A percentile compares a stretch with the other conserved stretches of the same genome.
phyloP scores from a whole-genome alignment of 2,888 invertebrate species.

The Drosophila monieri region DNA sequence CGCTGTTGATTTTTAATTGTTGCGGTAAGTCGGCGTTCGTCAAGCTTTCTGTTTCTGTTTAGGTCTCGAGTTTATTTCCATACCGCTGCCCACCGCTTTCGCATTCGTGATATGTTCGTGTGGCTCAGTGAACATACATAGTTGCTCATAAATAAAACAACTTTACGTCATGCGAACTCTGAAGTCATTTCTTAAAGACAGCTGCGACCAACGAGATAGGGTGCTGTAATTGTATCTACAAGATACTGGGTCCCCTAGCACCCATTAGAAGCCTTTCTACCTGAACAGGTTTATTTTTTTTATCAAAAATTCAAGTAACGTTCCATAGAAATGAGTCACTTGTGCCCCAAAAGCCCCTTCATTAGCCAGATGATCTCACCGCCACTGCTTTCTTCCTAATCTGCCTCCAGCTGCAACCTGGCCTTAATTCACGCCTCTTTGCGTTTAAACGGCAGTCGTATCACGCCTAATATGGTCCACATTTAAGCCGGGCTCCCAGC shows the following conservation, averaged over 20 bases:
- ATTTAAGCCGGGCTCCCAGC: conserved; percentile 35
- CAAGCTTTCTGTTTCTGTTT: conserved; percentile 48
- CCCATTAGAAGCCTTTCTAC: too few species aligned
- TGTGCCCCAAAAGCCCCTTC: conserved; percentile 10
- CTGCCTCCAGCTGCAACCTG: conserved; percentile 44
- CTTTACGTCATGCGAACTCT: conserved; percentile 68
- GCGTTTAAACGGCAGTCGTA: conserved; percentile 56
- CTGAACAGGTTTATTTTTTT: not conserved
- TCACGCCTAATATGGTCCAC: conserved; percentile 61
- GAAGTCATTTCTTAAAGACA: conserved; percentile 39
- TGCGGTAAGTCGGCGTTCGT: conserved; percentile 59
- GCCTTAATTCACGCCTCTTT: conserved; percentile 73
- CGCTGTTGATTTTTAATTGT: conserved; percentile 36
- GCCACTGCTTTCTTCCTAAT: conserved; percentile 48
- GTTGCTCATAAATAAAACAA: conserved; percentile 50
- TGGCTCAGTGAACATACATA: conserved; percentile 71
- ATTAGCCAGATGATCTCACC: conserved; percentile 36
- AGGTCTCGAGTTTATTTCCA: conserved; percentile 29
- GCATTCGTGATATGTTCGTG: conserved; percentile 38
- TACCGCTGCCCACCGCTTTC: conserved; percentile 40
- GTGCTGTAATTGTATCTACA: too few species aligned
- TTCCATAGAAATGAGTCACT: not conserved
- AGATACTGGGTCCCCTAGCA: too few species aligned
- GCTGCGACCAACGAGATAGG: not conserved
- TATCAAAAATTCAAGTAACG: not conserved